Base-by-base conservation (phyloP, 92 coral and sea anemone species). In the Phenganax subtilis region DNA sequence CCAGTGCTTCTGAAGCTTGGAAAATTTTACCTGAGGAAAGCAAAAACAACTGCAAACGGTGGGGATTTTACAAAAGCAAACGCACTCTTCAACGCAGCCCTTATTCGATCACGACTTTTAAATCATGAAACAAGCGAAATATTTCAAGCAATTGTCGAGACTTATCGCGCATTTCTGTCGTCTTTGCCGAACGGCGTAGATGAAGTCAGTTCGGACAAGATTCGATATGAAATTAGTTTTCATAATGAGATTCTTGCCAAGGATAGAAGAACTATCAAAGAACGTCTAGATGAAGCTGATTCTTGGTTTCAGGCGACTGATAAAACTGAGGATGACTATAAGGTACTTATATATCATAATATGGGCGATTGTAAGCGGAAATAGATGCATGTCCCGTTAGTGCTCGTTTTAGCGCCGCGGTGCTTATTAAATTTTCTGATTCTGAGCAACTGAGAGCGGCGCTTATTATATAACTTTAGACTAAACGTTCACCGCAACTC, bases 11-110 rank as follows among this genome's bases (percentile, higher is more conserved):
- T 60, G 28, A 59, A 77, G 54, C 82, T 77, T 37, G 82, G 82
- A 3, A 53, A 77, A 29, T 62, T 55, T 55, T 77, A 77, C 67
- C 12, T 77, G 28, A 51, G 53, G 29, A 60, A 58, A 28, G 82
- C 82, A 6, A 77, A 59, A 54, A 60, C 82, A 27, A 59, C 82
- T 25, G 71, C 66, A 14, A 57, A 77, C 37, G 63, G 71, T 10
- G 71, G 7, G 12, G 82, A 77, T 58, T 77, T 77, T 54, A 58
- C 70, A 0, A 72, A 72, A 55, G 82, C 82, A 6, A 54, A 60
- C 71, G 82, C 69, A 57, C 54, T 77, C 8, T 77, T 58, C 17
- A 77, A 77, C 55, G 82, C 82, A 0, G 82, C 82, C 10, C 70
- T 77, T 14, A 71, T 77, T 4, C 29, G 82, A 30, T 29, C 54